Base-by-base conservation (phyloP, 92 coral and sea anemone genomes). In the Isaurus tuberculatus region DNA sequence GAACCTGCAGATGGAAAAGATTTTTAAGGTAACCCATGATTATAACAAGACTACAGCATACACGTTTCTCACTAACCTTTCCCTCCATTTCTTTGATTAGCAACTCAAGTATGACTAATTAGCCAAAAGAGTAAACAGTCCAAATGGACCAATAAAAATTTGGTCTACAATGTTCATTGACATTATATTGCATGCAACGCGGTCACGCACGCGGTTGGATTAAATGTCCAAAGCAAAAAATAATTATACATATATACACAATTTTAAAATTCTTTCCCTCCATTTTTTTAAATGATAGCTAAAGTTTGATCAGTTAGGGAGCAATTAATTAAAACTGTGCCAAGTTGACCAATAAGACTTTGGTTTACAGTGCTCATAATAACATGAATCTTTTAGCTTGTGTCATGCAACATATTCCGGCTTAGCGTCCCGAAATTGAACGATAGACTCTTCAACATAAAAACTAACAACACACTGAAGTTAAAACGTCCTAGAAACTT, bases 81-180 rank as follows among this genome's bases (percentile, higher is more conserved):
- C 23, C 82, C 70, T 51, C 82, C 82, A 77, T 77, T 77, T 75
- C 51, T 4, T 30, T 77, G 19, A n/a, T 10, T 77, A 58, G 82
- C 82, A 77, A 77, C 82, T 27, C 46, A n/a, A 74, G 27, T n/a
- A 5, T 49, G 4, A 13, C 58, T 10, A 49, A 10, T 16, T 49
- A 19, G 8, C 9, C 0, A n/a, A 15, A 51, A 1, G 20, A 17
- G 19, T 7, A 44, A 32, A 13, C n/a, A 34, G 5, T 8, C 7
- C 16, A 19, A 40, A 36, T 26, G 33, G 51, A 37, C 82, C 70
- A 77, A 77, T 77, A 44, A 36, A 70, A 77, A 43, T 13, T 37
- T 53, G 23, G 11, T n/a, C 13, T 42, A 42, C 46, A 42, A 19
- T 15, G 19, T 49, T 2, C 53, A 46, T 15, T 46, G 53, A 46